A percentile compares a stretch with the other conserved stretches of the same genome.
Conservation (phyloP, 2,888 invertebrate species). For the Trachelus troglodyta region DNA sequence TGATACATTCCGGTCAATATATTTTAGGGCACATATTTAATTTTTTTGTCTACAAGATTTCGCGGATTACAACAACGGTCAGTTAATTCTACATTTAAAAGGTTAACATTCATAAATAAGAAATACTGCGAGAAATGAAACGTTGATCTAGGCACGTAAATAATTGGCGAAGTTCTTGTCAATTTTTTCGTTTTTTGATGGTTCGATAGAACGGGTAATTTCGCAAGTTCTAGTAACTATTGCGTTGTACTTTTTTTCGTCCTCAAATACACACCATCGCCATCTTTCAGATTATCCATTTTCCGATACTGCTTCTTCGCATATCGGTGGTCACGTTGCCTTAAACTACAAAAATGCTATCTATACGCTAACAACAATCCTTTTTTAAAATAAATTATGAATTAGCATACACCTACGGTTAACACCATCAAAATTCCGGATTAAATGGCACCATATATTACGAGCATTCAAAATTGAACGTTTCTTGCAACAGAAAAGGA, state of each 20-base stretch:
- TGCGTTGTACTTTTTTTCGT: no score
- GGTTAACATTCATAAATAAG: conserved; percentile 17
- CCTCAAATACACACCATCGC: no score
- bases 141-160: conserved; percentile 42
- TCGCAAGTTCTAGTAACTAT: no score
- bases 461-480: not conserved
- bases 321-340: not conserved
- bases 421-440: not conserved
- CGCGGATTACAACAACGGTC: conserved; percentile 1
- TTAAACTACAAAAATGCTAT: conserved; percentile 15
- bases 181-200: not conserved
- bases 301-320: not conserved
- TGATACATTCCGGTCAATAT: not conserved
- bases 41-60: not conserved
- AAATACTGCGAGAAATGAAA: conserved; percentile 29
- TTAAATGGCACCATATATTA: not conserved
- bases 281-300: no score
- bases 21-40: not conserved
- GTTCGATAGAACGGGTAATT: not conserved
- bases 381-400: not conserved
- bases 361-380: conserved; percentile 19
- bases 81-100: not conserved
- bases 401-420: not conserved
- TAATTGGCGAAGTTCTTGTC: conserved; percentile 41
- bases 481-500: not conserved